Conservation (phyloP, 1,140 invertebrate genomes). For the Heliothis subflexa region DNA sequence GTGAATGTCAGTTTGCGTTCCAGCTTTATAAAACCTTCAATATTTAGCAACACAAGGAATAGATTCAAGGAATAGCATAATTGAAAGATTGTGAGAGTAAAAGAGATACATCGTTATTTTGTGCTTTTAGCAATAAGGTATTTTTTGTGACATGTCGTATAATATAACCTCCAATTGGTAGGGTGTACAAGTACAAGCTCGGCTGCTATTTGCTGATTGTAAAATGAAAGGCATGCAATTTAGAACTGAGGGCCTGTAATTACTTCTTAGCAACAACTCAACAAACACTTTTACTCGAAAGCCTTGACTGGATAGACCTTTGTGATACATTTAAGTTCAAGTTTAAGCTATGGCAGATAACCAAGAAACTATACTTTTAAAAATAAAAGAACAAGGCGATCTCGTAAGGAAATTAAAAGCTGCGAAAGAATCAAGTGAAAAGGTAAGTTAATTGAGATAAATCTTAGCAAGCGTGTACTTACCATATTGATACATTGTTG, state of each 20-base stretch:
- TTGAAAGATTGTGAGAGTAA: neutral
- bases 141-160: slow-evolving; percentile 9
- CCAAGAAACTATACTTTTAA: slow-evolving; percentile 87
- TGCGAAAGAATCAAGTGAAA: slow-evolving; percentile 90
- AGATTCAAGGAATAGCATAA: neutral
- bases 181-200: slow-evolving; percentile 30
- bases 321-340: slow-evolving; percentile 45
- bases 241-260: slow-evolving; percentile 71
- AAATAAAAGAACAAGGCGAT: slow-evolving; percentile 93
- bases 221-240: slow-evolving; percentile 73
- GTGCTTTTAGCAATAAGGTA: neutral
- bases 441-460: slow-evolving; percentile 84
- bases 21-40: neutral
- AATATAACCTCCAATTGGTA: slow-evolving; percentile 29
- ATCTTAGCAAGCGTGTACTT: slow-evolving; percentile 26
- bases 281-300: slow-evolving; percentile 62
- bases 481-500: slow-evolving; percentile 40
- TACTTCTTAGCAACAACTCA: slow-evolving; percentile 59
- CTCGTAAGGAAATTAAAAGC: slow-evolving; percentile 93
- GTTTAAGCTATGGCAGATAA: slow-evolving; percentile 70
- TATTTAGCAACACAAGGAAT: neutral
- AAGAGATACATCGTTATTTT: neutral
- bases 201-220: slow-evolving; percentile 37
- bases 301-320: slow-evolving; percentile 59
- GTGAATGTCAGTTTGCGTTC: neutral